Conservation (phyloP, 2,888 invertebrate species). For the Camptogramma bilineatum region DNA sequence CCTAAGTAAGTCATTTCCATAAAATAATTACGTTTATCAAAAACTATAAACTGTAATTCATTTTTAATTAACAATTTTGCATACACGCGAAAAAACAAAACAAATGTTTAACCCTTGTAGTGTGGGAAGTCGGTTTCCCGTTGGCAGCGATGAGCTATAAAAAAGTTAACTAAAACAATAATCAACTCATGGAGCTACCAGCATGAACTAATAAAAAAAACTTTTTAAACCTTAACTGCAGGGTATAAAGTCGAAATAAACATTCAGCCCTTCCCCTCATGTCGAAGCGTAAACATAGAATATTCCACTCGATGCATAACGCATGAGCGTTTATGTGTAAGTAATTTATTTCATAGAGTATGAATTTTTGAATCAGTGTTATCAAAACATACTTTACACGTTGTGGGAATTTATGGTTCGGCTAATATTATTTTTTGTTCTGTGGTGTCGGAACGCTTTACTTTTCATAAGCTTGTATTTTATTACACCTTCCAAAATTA, state of each 20-base stretch:
- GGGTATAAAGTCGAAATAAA: slow-evolving; percentile 32
- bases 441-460: neutral
- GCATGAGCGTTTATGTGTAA: slow-evolving; percentile 47
- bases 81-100: slow-evolving; percentile 29
- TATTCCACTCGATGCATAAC: slow-evolving; percentile 50
- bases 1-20: neutral
- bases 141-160: slow-evolving; percentile 59
- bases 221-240: slow-evolving; percentile 30
- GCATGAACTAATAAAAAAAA: slow-evolving; percentile 24
- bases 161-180: slow-evolving; percentile 78
- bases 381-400: slow-evolving; percentile 28
- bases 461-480: neutral
- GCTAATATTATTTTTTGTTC: neutral
- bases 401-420: slow-evolving; percentile 4
- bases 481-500: too few relatives aligned
- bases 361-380: slow-evolving; percentile 35
- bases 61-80: slow-evolving; percentile 27
- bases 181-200: slow-evolving; percentile 50
- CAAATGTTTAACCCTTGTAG: slow-evolving; percentile 47
- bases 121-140: slow-evolving; percentile 47
- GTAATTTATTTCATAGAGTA: slow-evolving; percentile 35
- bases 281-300: slow-evolving; percentile 55
- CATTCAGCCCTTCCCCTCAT: slow-evolving; percentile 48
- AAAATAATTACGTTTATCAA: neutral
- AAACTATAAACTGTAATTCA: neutral